Evolutionary conservation across 2,797 vertebrate genomes (phyloP), one percentile per base, ranked within the genome.

Genomic region (Masticophis lateralis): DNA sequence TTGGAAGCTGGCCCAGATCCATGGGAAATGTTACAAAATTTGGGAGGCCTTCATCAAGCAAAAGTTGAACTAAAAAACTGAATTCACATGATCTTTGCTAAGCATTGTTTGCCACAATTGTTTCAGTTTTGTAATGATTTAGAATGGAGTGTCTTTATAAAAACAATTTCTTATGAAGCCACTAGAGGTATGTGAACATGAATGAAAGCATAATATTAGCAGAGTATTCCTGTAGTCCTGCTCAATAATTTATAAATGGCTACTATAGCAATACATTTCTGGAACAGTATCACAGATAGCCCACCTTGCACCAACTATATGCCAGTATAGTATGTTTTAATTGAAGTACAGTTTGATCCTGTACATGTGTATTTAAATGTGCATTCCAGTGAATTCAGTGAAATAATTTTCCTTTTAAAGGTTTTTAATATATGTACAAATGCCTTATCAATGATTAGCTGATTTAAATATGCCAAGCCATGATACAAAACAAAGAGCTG

Each of bases 41-140:
- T 93, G 90, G 59, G 92, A 93, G 90, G 92, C 92, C 92, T 91
- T 91, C 57, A 22, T 56, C 90, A 89, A 87, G 66, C 92, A 74
- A 89, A 25, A 87, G 13, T 66, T 89, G 87, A n/a, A 89, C 61
- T 59, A 83, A 93, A 88, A 87, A 91, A 59, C 56, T 86, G 90
- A 91, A 89, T 93, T 91, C 87, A 89, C 74, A 60, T 93, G n/a
- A 53, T 91, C 51, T 87, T 87, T 59, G 12, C 3, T 51, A 87
- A 43, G 37, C 63, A 86, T 16, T 57, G 90, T 93, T 91, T 56
- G 59, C 25, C 87, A 86, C 74, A 89, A 63, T 37, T 47, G 60
- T 28, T 88, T 86, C 90, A 89, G 66, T 89, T 86, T 88, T 91
- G 47, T 88, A 43, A 51, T 25, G 51, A 61, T 27, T 43, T 25